Percentiles rank a stretch among this genome's conserved stretches.
Evolutionary conservation across 2,797 vertebrate genomes (phyloP).

Genomic region (Morus bassanus): DNA sequence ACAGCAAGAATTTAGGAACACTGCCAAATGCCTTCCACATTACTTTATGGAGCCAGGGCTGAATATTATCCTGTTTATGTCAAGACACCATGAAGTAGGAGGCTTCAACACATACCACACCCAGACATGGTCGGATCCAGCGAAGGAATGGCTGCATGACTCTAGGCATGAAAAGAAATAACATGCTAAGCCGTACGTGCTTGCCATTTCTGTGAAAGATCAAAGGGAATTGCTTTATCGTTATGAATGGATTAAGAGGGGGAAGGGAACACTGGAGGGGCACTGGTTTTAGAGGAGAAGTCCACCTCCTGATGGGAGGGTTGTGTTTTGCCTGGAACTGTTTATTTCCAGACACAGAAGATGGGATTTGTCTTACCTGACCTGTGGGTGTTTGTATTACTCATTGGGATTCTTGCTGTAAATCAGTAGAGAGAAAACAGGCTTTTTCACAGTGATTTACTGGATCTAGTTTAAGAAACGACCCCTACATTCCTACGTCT

Average conservation of each 20-base stretch:
- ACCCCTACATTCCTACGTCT: not conserved
- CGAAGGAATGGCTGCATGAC: not conserved
- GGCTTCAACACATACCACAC: not conserved
- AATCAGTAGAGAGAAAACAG: not conserved
- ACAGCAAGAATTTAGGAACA: not conserved
- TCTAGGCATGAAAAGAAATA: not conserved
- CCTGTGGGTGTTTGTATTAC: not conserved
- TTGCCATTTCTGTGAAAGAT: not conserved
- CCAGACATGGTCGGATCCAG: not conserved
- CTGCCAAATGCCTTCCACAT: conserved; percentile 28
- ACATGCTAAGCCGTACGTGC: not conserved
- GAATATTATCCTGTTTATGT: not conserved
- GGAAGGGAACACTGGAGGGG: not conserved
- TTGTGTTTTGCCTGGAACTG: not conserved
- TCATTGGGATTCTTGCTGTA: not conserved
- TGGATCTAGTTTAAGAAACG: not conserved
- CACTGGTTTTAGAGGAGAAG: not conserved
- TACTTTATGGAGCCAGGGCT: not conserved
- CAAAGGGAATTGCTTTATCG: not conserved
- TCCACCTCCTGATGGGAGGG: not conserved
- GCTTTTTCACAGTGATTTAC: not conserved
- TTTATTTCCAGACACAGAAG: not conserved
- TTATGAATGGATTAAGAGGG: not conserved
- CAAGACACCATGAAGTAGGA: not conserved
- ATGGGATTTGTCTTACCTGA: not conserved